Percentiles rank a stretch among this genome's conserved stretches.
Evolutionary conservation across 2,797 vertebrate species (phyloP).

Genomic region (Thalassophryne amazonica): DNA sequence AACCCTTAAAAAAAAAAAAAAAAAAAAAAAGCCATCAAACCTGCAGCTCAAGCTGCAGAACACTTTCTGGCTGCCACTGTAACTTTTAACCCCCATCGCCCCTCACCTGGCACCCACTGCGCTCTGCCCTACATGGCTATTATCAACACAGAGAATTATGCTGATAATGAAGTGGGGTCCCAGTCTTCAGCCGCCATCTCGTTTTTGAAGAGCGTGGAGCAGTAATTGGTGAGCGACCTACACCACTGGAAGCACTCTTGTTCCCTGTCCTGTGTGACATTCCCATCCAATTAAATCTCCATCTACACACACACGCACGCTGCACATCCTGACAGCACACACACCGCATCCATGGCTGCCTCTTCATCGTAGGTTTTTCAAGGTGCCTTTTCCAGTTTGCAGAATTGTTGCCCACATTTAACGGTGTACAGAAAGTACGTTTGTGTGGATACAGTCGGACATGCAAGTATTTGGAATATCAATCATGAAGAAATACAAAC

Average conservation of each 20-base stretch:
- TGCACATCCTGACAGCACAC: slow-evolving; percentile 20
- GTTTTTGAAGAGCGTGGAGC: slow-evolving; percentile 56
- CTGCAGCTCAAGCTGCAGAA: neutral
- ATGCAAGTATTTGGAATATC: too few species aligned
- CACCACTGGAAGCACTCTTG: slow-evolving; percentile 65
- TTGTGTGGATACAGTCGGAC: too few species aligned
- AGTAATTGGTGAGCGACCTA: slow-evolving; percentile 80
- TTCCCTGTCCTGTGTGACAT: slow-evolving; percentile 75
- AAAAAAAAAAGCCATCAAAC: neutral
- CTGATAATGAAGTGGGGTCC: slow-evolving; percentile 71
- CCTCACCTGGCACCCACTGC: neutral
- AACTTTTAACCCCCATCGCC: neutral
- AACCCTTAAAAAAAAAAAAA: too few species aligned
- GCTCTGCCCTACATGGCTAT: slow-evolving; percentile 49
- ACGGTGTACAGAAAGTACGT: neutral
- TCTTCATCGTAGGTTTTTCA: slow-evolving; percentile 52
- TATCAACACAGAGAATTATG: slow-evolving; percentile 44
- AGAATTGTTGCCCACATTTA: slow-evolving; percentile 9
- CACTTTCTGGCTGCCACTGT: slow-evolving; percentile 23
- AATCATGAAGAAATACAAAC: too few species aligned
- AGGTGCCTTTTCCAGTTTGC: slow-evolving; percentile 66
- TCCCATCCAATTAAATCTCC: slow-evolving; percentile 73
- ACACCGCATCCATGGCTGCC: slow-evolving; percentile 18
- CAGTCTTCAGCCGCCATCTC: slow-evolving; percentile 51
- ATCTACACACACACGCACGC: slow-evolving; percentile 22